phyloP scores from a whole-genome alignment of 1,140 invertebrate species.

The Macrostomum lignano region DNA sequence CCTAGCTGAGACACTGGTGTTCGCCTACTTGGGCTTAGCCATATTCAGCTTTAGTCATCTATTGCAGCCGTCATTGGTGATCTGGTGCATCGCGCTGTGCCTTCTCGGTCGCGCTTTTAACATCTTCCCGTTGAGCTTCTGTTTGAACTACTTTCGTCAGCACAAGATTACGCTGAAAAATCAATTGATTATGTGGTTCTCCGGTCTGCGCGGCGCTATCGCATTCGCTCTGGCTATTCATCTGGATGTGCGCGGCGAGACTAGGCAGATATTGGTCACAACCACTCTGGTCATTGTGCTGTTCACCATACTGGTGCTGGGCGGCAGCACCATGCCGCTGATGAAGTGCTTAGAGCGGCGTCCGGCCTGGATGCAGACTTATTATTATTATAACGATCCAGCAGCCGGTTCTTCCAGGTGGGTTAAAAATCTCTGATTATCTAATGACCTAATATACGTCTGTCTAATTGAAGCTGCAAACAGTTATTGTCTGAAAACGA shows the following conservation, averaged over 20 bases:
- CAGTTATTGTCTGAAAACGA: no score
- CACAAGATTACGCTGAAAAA: constrained; percentile 89
- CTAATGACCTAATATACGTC: no score
- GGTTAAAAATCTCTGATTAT: no score
- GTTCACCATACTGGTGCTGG: constrained; percentile 3
- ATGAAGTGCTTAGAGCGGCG: background rate
- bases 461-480: no score
- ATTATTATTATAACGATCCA: no score
- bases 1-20: constrained; percentile 89
- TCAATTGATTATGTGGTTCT: constrained; percentile 99
- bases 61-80: constrained; percentile 42
- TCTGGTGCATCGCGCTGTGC: constrained; percentile 68
- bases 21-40: constrained; percentile 87
- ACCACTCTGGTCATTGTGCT: constrained; percentile 4
- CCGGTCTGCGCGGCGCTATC: constrained; percentile 73
- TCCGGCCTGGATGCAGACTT: no score
- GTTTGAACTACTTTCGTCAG: constrained; percentile 78
- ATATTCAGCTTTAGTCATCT: constrained; percentile 69
- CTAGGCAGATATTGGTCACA: constrained; percentile 1
- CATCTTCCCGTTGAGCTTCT: constrained; percentile 68
- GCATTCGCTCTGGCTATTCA: constrained; percentile 86
- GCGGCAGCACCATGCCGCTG: constrained; percentile 1
- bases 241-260: background rate
- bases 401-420: no score
- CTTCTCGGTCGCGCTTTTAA: constrained; percentile 71